Evolutionary conservation across 2,797 vertebrate species (phyloP).

Genomic region (Tenualosa thibaudeaui): DNA sequence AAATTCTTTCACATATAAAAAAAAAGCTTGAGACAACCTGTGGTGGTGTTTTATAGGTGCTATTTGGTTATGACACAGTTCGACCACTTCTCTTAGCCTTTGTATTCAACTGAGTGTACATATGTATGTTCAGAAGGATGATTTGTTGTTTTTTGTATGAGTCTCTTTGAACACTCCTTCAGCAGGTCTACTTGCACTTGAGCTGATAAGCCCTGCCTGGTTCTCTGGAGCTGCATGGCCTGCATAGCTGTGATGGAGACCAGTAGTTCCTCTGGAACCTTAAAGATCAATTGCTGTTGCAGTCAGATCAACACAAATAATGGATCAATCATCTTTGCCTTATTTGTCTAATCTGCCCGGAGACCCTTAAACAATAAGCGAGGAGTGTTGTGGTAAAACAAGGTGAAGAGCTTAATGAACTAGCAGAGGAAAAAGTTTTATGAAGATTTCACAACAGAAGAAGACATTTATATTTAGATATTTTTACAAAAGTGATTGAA

Average conservation of each 20-base stretch:
- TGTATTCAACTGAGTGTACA: background rate
- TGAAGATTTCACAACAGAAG: conserved; percentile 12
- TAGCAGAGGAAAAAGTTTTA: background rate
- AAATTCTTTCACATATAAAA: background rate
- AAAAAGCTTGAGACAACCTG: background rate
- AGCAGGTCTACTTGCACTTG: background rate
- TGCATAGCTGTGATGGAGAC: background rate
- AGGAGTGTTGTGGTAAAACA: background rate
- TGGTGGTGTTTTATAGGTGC: conserved; percentile 18
- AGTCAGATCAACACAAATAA: conserved; percentile 5
- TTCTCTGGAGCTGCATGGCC: background rate
- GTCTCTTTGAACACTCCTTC: background rate
- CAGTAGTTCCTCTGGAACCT: background rate
- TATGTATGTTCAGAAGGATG: background rate
- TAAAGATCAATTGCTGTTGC: conserved; percentile 23
- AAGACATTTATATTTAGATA: conserved; percentile 21
- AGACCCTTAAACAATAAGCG: background rate
- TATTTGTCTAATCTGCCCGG: background rate
- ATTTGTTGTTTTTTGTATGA: background rate
- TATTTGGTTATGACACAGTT: conserved; percentile 16
- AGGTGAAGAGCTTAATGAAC: conserved; percentile 7
- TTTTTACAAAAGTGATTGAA: conserved; percentile 19
- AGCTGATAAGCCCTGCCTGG: background rate
- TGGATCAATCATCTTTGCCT: conserved; percentile 3
- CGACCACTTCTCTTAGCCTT: conserved; percentile 12